Evolutionary conservation across 1,140 invertebrate species (phyloP), one percentile per base, ranked within the genome.

Genomic region (Hylyphantes graminicola): DNA sequence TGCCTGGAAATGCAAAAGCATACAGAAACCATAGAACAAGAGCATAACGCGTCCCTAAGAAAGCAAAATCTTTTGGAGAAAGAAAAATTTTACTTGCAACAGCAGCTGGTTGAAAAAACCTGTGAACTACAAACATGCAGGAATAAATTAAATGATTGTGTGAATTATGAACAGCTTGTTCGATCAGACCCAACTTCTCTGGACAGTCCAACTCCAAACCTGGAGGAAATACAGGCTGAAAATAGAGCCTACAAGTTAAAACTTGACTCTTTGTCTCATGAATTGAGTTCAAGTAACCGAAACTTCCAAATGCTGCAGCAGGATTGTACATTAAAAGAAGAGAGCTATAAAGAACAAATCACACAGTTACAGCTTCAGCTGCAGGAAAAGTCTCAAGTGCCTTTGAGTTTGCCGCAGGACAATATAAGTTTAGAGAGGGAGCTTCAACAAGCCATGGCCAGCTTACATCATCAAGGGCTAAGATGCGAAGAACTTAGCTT

Each of bases 401-500:
- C 68, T 19, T 9, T n/a, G n/a, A 70, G 7, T 17, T 53, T 70
- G 21, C 48, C 50, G n/a, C 8, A n/a, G 17, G 35, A 63, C 51
- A 61, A 9, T 75, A 87, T 86, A 64, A 72, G 87, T 15, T 78
- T 90, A 19, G 86, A 89, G 17, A 88, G 86, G 5, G 95, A 97
- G 88, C 90, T 96, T 64, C 95, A 97, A 89, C 90, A 95, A 78
- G 94, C 95, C 0, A 88, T 96, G 9, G 95, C 96, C 87, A 95
- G 95, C 92, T 90, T 97, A 35, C 95, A 97, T 89, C 94, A 96
- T 86, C 91, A 95, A 86, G 96, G 97, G 86, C 93, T 96, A 21
- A 92, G 95, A 12, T 96, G 95, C 89, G 96, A 97, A 88, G 95
- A 97, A 89, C 91, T 97, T 64, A 96, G 95, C 0, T 91, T 94